A percentile compares a stretch with the other conserved stretches of the same genome.
Evolutionary conservation across 2,888 invertebrate genomes (phyloP).

Genomic region (Clivina fossor): DNA sequence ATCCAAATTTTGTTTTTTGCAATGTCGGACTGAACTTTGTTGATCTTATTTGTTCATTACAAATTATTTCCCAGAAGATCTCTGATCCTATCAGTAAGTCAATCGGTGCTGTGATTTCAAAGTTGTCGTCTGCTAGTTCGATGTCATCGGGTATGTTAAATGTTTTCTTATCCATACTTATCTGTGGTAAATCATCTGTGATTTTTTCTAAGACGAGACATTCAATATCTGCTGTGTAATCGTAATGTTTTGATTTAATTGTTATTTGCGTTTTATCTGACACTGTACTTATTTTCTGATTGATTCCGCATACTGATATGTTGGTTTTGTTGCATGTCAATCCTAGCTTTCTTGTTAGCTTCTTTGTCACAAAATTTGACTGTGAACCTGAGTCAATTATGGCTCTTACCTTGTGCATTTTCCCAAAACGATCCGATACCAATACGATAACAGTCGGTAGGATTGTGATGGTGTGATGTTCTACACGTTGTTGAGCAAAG

Average conservation of each 20-base stretch:
- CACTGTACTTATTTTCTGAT: background rate
- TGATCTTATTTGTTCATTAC: constrained; percentile 27
- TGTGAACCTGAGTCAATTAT: constrained; percentile 19
- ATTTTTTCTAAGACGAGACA: constrained; percentile 7
- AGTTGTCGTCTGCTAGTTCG: constrained; percentile 32
- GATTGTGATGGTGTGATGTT: too few species aligned
- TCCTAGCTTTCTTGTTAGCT: constrained; percentile 7
- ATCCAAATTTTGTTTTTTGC: constrained; percentile 39
- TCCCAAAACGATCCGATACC: background rate
- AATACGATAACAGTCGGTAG: constrained; percentile 6
- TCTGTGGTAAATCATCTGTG: constrained; percentile 2
- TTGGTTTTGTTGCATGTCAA: too few species aligned
- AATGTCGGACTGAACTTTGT: constrained; percentile 19
- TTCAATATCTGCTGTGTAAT: background rate
- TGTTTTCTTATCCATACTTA: background rate
- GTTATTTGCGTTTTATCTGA: background rate
- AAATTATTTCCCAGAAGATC: constrained; percentile 32
- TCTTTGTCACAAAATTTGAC: constrained; percentile 10
- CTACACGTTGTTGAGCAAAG: too few species aligned
- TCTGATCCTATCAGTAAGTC: constrained; percentile 22
- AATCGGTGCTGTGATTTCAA: constrained; percentile 11
- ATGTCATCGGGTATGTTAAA: constrained; percentile 11
- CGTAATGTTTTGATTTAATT: background rate
- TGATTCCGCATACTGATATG: background rate
- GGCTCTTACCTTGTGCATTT: constrained; percentile 8